Evolutionary conservation across 2,113 vertebrate genomes (phyloP), one percentile per base, ranked within the genome.

Genomic region (Myotis brandtii): DNA sequence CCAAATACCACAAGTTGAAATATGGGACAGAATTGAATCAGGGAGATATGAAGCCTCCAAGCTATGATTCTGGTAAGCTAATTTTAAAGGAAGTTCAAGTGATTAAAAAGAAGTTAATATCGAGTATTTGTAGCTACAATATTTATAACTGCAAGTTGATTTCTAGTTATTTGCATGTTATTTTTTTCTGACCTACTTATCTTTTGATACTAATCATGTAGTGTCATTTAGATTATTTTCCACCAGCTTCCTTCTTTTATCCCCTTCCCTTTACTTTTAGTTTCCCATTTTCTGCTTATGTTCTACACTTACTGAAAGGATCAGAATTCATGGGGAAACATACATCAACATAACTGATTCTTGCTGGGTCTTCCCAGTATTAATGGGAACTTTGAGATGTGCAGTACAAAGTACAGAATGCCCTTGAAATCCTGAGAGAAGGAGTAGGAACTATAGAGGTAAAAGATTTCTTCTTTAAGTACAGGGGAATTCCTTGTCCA

Each of bases 1-100:
- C 99, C 96, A 99, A 99, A 98, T 99, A 99, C 98, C 99, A 99
- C 98, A 99, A 99, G 98, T 99, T 99, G 98, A 99, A 99, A 98
- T 99, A 99, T 91, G 99, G 99, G 92, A 99, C 99, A 40, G 99
- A 99, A 97, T 98, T 99, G 97, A 99, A 99, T 98, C 99, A 99
- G 98, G 99, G 99, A 96, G 99, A 99, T 97, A 99, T 99, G 99
- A 99, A 99, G 95, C 99, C 99, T 93, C 99, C 99, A 8, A 99
- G 99, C 98, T 99, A 99, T 93, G 99, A 99, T 98, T 99, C 99
- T 73, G 99, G 99, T 99, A 99, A 99, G 99, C 96, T 92, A 89
- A 95, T 93, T 92, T 95, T 96, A 94, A 97, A 95, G 88, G 62
- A 94, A 86, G 62, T 86, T 91, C 86, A 91, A 95, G 64, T 89